Evolutionary conservation across 2,113 vertebrate species (phyloP).

Genomic region (Sander lucioperca): DNA sequence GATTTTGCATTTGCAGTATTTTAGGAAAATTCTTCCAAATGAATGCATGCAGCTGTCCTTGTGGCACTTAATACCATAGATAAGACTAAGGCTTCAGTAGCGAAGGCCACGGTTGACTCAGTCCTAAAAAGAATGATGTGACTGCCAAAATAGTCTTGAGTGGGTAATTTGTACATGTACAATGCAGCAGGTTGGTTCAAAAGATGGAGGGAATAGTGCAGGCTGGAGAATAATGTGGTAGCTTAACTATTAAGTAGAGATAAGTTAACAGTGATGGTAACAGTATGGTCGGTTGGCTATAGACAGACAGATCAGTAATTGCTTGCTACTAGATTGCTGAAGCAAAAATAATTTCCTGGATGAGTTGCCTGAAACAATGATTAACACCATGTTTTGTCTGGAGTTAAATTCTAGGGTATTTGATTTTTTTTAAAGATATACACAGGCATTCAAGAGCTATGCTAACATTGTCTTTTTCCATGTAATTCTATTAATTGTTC

Average conservation of each 20-base stretch:
- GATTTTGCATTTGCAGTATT: neutral
- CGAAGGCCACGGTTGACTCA: constrained; percentile 8
- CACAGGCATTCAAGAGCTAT: neutral
- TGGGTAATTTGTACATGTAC: neutral
- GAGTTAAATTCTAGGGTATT: neutral
- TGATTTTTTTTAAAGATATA: neutral
- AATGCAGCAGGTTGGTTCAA: neutral
- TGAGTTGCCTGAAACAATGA: neutral
- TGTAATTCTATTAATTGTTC: neutral
- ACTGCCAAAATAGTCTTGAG: constrained; percentile 23
- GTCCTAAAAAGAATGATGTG: constrained; percentile 6
- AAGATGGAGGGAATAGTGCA: neutral
- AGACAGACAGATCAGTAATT: neutral
- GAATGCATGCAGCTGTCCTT: neutral
- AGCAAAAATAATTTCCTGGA: neutral
- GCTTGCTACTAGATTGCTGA: neutral
- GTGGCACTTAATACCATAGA: neutral
- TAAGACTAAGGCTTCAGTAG: neutral
- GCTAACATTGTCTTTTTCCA: neutral
- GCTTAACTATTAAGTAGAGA: neutral
- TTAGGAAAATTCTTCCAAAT: neutral
- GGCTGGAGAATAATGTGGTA: neutral
- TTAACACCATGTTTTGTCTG: neutral
- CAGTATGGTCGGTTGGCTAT: neutral
- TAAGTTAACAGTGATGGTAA: neutral